phyloP scores from a whole-genome alignment of 2,113 vertebrate species.

The Pao palembangensis region DNA sequence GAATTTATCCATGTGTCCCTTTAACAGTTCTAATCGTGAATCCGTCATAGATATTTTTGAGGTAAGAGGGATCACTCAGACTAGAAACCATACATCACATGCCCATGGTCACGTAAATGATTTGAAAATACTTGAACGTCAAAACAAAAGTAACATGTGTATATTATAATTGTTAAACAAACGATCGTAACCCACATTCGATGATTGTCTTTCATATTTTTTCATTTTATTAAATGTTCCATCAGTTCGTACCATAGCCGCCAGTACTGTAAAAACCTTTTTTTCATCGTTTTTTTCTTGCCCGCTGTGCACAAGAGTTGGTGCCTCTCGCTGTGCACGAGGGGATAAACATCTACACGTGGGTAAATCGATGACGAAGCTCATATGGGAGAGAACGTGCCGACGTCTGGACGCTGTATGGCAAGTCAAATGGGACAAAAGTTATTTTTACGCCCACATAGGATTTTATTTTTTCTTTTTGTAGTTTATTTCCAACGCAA shows the following conservation, averaged over 20 bases:
- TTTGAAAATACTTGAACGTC: too few relatives aligned
- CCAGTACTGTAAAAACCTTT: not conserved
- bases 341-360: conserved; percentile 80
- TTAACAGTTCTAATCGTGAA: too few relatives aligned
- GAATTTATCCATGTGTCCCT: too few relatives aligned
- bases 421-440: conserved; percentile 19
- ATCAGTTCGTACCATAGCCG: not conserved
- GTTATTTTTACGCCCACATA: not conserved
- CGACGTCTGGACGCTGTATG: not conserved
- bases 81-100: too few relatives aligned
- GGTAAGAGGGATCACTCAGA: too few relatives aligned
- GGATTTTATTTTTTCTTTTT: too few relatives aligned
- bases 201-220: not conserved
- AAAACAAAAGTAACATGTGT: too few relatives aligned
- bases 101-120: too few relatives aligned
- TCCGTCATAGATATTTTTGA: too few relatives aligned
- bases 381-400: conserved; percentile 20
- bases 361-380: conserved; percentile 64
- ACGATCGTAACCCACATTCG: not conserved
- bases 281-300: not conserved
- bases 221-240: not conserved
- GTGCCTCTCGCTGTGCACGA: conserved; percentile 63
- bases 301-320: conserved; percentile 61
- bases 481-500: too few relatives aligned
- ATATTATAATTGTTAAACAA: too few relatives aligned